Base-by-base conservation (phyloP, 2,888 invertebrate genomes). In the Caenorhabditis wallacei region DNA sequence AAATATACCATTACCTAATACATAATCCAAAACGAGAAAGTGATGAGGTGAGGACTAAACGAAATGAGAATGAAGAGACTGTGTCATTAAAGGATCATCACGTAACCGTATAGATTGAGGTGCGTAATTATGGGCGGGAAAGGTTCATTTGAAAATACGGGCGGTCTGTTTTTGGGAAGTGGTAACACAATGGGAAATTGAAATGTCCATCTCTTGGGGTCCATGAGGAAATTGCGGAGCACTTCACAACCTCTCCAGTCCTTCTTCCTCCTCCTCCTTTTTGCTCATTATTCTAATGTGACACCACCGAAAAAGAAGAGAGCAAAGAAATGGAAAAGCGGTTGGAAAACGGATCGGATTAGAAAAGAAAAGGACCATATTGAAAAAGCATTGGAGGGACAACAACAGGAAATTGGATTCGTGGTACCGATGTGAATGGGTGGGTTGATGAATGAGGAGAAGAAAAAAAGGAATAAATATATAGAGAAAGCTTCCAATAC, bases 221-320 rank as follows among this genome's bases (percentile, higher is more conserved):
- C 37, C 68, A n/a, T n/a, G n/a, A 56, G 75, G 78, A 78, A 78
- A 78, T 78, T 78, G 69, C 69, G 69, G 63, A 63, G 69, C 78
- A 78, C 69, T 69, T 69, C 69, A 69, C 78, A 69, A 59, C 35
- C 51, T 48, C 69, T 68, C 56, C 56, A 48, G 59, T 61, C 53
- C 26, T 46, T 59, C 46, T 40, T 5, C 30, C 8, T 8, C 61
- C 64, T 46, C 13, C 40, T 2, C 16, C 76, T 68, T 78, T 78
- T 78, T 78, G 78, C 69, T 78, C 78, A 78, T 78, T 78, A 78
- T 78, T 78, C 69, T 78, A 78, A 78, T 78, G 78, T 78, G 75
- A 75, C 75, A 75, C 75, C 64, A 74, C 20, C 7, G 20, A 24
- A 26, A 57, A 40, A n/a, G n/a, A 46, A 43, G 40, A 51, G 56